These are phyloP conservation scores for Channa argus DNA, from an alignment of 2,113 vertebrate species.

Conservation along the genomic window DNA sequence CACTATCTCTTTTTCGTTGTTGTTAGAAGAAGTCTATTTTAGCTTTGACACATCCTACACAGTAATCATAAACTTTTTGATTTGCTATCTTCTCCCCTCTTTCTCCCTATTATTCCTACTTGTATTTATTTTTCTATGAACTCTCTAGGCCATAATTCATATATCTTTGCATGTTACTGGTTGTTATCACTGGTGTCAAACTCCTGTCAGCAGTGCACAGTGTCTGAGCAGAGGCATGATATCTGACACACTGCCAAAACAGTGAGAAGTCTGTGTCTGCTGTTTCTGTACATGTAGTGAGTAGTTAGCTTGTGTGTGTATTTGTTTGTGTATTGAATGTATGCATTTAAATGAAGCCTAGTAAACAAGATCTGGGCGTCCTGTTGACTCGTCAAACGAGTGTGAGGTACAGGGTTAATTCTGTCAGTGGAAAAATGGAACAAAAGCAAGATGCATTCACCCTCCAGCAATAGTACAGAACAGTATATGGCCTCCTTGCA, in stretches of 20 bases:
- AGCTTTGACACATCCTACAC: constrained; percentile 5
- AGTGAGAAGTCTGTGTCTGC: constrained; percentile 4
- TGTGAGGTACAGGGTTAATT: constrained; percentile 59
- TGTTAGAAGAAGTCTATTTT: constrained; percentile 11
- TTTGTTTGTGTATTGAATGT: constrained; percentile 6
- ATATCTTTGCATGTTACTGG: constrained; percentile 28
- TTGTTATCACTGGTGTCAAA: constrained; percentile 40
- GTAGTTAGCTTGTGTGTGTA: constrained; percentile 9
- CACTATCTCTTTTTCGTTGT: neutral
- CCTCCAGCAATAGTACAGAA: constrained; percentile 29
- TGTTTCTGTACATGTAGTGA: constrained; percentile 20
- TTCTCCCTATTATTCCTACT: neutral
- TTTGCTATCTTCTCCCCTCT: neutral
- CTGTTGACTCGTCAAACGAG: constrained; percentile 39
- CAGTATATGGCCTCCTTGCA: constrained; percentile 24
- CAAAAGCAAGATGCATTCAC: constrained; percentile 34
- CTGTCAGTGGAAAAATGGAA: constrained; percentile 34
- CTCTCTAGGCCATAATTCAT: constrained; percentile 13
- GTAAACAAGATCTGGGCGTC: constrained; percentile 57
- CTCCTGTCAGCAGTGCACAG: constrained; percentile 27
- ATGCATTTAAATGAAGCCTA: constrained; percentile 11
- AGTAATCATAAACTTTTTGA: constrained; percentile 4
- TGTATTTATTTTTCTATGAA: constrained; percentile 16
- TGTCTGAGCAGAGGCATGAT: constrained; percentile 31
- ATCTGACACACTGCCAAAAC: constrained; percentile 41